These are phyloP conservation scores for Leptopilina syphax DNA, from an alignment of 2,888 invertebrate genomes.

Conservation along the genomic window DNA sequence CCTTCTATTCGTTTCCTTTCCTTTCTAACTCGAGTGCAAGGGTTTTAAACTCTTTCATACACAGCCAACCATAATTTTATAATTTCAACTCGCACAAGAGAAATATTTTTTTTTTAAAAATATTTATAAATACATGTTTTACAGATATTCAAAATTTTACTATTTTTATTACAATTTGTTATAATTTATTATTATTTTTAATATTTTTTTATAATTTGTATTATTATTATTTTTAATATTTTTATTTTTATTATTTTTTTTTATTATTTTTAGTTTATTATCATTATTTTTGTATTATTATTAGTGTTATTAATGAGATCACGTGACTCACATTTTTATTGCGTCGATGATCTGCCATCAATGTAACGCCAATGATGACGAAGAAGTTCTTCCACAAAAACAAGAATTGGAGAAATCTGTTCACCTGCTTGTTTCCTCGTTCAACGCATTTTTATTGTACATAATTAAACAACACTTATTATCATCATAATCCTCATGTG, in stretches of 20 bases:
- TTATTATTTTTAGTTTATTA: not conserved
- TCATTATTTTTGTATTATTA: not conserved
- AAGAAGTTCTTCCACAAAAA: conserved; percentile 44
- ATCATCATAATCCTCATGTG: conserved; percentile 57
- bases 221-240: not conserved
- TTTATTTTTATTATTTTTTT: not conserved
- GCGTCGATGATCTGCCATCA: conserved; percentile 76
- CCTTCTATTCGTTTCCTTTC: conserved; percentile 57
- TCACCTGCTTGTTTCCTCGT: conserved; percentile 42
- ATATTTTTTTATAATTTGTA: not conserved
- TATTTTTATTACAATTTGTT: too few relatives aligned
- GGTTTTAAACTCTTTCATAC: not conserved
- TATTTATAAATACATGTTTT: not conserved
- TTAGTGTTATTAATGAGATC: not conserved
- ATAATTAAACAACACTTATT: conserved; percentile 58
- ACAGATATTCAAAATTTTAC: too few relatives aligned
- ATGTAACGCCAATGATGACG: conserved; percentile 59
- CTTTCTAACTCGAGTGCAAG: conserved; percentile 40
- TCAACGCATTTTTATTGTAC: conserved; percentile 27
- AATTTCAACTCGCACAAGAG: conserved; percentile 1
- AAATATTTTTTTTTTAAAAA: not conserved
- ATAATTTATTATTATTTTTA: not conserved
- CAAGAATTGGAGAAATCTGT: conserved; percentile 46
- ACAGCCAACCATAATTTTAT: conserved; percentile 33
- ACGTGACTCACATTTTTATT: conserved; percentile 74